Percentiles rank a stretch among this genome's conserved stretches.
Conservation (phyloP, 2,113 vertebrate genomes). For the Urocitellus parryii region DNA sequence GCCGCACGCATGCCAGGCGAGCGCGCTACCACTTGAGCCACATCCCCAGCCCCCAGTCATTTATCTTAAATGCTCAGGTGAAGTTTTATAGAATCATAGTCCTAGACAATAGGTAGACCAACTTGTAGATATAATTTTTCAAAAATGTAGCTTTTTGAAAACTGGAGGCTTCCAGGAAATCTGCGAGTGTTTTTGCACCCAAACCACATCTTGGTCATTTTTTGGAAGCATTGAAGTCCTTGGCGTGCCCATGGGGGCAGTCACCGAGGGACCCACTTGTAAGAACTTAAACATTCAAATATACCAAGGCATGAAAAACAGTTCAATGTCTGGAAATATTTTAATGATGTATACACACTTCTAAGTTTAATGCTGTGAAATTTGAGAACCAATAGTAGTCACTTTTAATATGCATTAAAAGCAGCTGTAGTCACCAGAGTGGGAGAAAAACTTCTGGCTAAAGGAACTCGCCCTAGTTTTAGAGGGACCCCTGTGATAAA, state of each 20-base stretch:
- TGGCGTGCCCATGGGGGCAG: no score
- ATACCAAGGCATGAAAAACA: not conserved
- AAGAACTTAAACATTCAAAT: not conserved
- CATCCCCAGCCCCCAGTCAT: no score
- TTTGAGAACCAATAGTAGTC: not conserved
- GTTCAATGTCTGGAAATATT: not conserved
- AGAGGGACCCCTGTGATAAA: not conserved
- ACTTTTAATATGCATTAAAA: not conserved
- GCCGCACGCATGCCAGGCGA: no score
- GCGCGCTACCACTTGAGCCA: no score
- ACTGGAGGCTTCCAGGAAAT: not conserved
- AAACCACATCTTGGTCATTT: not conserved
- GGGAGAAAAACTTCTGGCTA: not conserved
- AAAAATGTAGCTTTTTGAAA: not conserved
- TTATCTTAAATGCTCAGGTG: not conserved
- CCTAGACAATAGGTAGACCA: not conserved
- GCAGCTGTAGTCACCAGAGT: not conserved
- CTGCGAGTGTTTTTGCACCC: not conserved
- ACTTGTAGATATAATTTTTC: not conserved
- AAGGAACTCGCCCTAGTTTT: not conserved
- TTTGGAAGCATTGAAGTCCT: not conserved
- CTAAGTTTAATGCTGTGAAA: not conserved
- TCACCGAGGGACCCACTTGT: not conserved
- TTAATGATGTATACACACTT: not conserved
- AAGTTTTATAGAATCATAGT: fast-evolving